phyloP scores from a whole-genome alignment of 2,797 vertebrate genomes.

The Smutsia temminckii region DNA sequence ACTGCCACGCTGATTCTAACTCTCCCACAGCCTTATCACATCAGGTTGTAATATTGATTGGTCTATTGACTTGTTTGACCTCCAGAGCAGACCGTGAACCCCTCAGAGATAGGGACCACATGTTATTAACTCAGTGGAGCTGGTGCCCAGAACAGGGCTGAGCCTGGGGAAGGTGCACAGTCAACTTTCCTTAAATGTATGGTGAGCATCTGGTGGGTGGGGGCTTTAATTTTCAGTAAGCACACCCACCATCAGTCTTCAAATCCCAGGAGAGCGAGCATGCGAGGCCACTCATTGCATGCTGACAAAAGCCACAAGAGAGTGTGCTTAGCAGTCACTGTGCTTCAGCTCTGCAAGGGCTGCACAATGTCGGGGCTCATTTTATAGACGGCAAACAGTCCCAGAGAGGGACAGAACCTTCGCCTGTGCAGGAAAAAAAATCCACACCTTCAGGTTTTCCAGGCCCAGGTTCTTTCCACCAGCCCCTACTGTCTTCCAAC shows the following conservation, averaged over 20 bases:
- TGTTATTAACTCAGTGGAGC: neutral
- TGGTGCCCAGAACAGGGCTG: neutral
- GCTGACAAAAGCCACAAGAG: neutral
- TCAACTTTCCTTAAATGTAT: too few species aligned
- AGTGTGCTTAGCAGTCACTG: accelerated
- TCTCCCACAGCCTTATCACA: too few species aligned
- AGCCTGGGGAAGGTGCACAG: neutral
- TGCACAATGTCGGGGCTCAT: neutral
- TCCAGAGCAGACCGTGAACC: neutral
- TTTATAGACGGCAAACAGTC: neutral
- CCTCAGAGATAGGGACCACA: neutral
- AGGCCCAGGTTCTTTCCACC: neutral
- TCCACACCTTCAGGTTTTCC: neutral
- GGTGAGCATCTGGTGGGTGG: accelerated
- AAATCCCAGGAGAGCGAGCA: neutral
- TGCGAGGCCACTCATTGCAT: accelerated
- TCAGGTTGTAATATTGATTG: accelerated
- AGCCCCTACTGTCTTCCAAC: neutral
- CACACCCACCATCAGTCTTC: accelerated
- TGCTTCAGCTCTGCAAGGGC: neutral
- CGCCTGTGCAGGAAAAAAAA: neutral
- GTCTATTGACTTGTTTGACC: neutral
- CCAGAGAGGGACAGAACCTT: neutral
- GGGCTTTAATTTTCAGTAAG: neutral
- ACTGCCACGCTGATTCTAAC: neutral